phyloP scores from a whole-genome alignment of 2,113 vertebrate genomes.

The Bos taurus region DNA sequence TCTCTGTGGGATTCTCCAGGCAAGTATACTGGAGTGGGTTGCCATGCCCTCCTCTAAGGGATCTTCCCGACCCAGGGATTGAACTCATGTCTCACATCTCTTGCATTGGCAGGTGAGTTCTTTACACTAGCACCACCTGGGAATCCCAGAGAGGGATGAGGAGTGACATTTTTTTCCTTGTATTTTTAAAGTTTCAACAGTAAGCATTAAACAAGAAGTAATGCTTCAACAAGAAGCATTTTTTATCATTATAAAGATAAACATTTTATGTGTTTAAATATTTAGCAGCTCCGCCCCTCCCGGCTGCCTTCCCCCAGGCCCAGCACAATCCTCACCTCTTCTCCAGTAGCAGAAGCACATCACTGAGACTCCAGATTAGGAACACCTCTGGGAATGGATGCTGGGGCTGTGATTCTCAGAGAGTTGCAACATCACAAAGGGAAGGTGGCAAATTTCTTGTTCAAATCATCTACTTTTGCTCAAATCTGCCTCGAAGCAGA shows the following conservation, averaged over 20 bases:
- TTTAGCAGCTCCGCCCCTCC: background rate
- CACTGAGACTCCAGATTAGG: background rate
- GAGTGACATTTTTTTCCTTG: background rate
- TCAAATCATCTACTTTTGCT: conserved; percentile 35
- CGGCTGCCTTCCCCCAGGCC: accelerated
- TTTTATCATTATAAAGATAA: background rate
- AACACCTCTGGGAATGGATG: background rate
- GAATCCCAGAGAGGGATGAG: background rate
- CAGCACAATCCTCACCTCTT: background rate
- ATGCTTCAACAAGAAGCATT: background rate
- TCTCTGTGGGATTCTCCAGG: background rate
- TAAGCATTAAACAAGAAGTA: background rate
- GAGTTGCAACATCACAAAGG: background rate
- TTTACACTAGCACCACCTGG: background rate
- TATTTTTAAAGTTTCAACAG: background rate
- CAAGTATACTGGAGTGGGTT: background rate
- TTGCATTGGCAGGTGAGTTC: background rate
- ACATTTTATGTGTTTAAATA: background rate
- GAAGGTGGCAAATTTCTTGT: conserved; percentile 36
- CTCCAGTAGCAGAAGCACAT: background rate
- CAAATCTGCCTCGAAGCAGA: background rate
- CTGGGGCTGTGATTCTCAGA: background rate
- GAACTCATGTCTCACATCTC: background rate
- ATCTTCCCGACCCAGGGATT: background rate
- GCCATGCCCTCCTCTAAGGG: background rate